These are phyloP conservation scores for Ammospiza nelsoni DNA, from an alignment of 2,113 vertebrate species.

Conservation along the genomic window DNA sequence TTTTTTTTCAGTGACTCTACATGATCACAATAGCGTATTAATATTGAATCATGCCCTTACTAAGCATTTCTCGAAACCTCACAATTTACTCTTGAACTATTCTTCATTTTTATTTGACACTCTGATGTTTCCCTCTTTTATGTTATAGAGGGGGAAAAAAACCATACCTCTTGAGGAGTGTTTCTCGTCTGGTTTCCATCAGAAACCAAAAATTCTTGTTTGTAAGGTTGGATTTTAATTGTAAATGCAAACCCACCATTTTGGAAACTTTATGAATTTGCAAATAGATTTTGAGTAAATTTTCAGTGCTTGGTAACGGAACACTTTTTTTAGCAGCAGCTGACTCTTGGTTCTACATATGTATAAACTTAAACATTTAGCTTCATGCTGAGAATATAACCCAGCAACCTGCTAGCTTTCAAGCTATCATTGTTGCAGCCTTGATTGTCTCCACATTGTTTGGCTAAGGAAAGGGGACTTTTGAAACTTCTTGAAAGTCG, in stretches of 20 bases:
- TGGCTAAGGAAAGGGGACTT: background rate
- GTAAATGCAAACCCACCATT: background rate
- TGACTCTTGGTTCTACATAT: background rate
- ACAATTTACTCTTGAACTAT: background rate
- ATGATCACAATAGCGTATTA: background rate
- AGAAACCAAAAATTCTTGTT: background rate
- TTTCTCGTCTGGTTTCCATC: conserved; percentile 21
- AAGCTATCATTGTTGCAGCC: background rate
- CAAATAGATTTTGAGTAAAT: background rate
- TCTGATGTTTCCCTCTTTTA: background rate
- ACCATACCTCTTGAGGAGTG: background rate
- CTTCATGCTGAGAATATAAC: background rate
- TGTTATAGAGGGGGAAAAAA: background rate
- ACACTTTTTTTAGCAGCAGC: background rate
- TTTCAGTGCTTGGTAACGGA: background rate
- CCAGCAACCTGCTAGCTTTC: conserved; percentile 1
- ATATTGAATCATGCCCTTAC: background rate
- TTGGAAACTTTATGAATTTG: background rate
- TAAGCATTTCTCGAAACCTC: conserved; percentile 17
- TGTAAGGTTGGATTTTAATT: background rate
- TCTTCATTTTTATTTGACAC: background rate
- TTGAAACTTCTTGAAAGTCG: background rate
- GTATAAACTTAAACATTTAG: background rate
- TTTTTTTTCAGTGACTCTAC: background rate
- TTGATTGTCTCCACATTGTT: background rate